A percentile compares a stretch with the other conserved stretches of the same genome.
These are phyloP conservation scores for Schrankia costaestrigalis DNA, from an alignment of 2,888 invertebrate genomes.

Conservation along the genomic window DNA sequence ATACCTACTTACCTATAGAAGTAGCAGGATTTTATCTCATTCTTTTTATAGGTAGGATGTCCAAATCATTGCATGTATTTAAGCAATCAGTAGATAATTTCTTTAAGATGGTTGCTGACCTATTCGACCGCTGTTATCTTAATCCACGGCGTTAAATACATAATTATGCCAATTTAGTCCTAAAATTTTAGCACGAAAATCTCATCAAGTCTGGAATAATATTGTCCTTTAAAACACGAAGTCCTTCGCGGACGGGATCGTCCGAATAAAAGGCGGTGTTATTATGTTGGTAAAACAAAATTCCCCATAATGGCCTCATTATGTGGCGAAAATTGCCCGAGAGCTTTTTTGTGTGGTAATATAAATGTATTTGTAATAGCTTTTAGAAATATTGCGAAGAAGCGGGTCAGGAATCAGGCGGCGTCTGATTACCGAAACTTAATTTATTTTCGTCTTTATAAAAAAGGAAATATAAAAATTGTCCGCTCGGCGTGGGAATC, in stretches of 20 bases:
- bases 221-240: conserved; percentile 75
- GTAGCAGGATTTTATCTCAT: too few species aligned
- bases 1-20: too few species aligned
- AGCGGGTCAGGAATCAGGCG: conserved; percentile 70
- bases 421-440: conserved; percentile 78
- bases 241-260: conserved; percentile 70
- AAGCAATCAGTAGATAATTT: conserved; percentile 24
- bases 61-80: too few species aligned
- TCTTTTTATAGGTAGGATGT: too few species aligned
- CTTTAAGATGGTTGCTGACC: conserved; percentile 45
- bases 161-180: conserved; percentile 74
- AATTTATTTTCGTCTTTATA: conserved; percentile 75
- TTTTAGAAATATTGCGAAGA: conserved; percentile 80
- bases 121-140: conserved; percentile 63
- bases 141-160: conserved; percentile 69
- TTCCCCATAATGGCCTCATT: conserved; percentile 80
- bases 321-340: conserved; percentile 80
- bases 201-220: conserved; percentile 74
- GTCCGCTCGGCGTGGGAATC: conserved; percentile 76
- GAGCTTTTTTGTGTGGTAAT: conserved; percentile 77
- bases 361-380: conserved; percentile 81
- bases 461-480: conserved; percentile 63
- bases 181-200: conserved; percentile 78
- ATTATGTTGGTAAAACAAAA: conserved; percentile 81
- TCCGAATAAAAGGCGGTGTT: conserved; percentile 76